These are phyloP conservation scores for Enteromius treurensis DNA, from an alignment of 2,797 vertebrate genomes.

Conservation along the genomic window DNA sequence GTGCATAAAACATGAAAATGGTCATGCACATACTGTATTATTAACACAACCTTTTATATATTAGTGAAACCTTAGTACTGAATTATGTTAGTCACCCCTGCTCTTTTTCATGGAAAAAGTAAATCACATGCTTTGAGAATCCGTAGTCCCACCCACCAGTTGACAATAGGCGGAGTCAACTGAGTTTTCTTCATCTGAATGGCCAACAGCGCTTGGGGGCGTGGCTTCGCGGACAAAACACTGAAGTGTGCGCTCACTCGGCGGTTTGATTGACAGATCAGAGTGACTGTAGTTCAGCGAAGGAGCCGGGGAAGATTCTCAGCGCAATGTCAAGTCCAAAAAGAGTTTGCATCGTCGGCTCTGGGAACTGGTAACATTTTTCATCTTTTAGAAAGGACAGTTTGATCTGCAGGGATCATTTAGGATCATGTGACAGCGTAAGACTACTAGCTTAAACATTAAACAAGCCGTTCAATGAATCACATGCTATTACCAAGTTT, in stretches of 20 bases:
- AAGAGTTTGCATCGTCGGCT: constrained; percentile 93
- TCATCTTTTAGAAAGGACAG: background rate
- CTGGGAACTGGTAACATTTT: constrained; percentile 89
- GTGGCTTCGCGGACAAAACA: constrained; percentile 16
- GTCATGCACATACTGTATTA: background rate
- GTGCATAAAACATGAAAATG: background rate
- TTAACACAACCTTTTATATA: background rate
- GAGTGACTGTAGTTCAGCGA: background rate
- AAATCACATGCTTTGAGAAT: constrained; percentile 44
- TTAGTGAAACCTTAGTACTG: background rate
- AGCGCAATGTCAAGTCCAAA: constrained; percentile 74
- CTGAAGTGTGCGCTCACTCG: background rate
- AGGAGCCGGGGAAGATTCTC: background rate
- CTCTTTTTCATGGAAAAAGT: background rate
- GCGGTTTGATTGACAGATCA: constrained; percentile 25
- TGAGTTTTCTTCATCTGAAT: constrained; percentile 39
- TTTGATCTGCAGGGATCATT: background rate
- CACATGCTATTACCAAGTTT: background rate
- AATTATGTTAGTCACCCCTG: background rate
- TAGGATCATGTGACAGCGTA: background rate
- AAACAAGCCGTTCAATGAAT: background rate
- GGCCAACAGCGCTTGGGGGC: constrained; percentile 64
- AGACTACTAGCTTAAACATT: background rate
- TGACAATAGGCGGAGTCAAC: constrained; percentile 60
- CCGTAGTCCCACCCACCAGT: constrained; percentile 37